Conservation (phyloP, 2,888 invertebrate species). For the Agapostemon virescens region DNA sequence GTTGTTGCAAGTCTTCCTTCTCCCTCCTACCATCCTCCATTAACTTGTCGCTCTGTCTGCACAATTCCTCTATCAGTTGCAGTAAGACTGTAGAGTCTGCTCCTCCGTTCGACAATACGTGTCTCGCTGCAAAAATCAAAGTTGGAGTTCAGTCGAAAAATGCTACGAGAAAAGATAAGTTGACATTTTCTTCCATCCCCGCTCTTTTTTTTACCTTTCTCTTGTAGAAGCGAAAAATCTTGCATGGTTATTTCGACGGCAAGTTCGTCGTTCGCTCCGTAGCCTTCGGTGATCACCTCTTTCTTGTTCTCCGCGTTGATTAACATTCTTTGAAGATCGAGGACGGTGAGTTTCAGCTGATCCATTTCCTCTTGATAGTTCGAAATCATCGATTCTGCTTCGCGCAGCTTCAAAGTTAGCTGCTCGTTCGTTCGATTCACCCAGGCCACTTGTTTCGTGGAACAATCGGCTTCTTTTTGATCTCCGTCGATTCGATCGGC, state of each 20-base stretch:
- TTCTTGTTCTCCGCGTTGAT: constrained; percentile 80
- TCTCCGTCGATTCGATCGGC: background rate
- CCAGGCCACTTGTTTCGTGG: constrained; percentile 66
- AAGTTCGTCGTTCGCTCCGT: constrained; percentile 79
- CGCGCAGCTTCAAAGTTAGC: constrained; percentile 82
- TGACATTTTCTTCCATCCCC: background rate
- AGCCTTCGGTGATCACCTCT: constrained; percentile 82
- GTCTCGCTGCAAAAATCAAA: constrained; percentile 78
- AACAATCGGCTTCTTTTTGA: constrained; percentile 53
- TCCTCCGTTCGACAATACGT: constrained; percentile 79
- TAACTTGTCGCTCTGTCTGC: constrained; percentile 83
- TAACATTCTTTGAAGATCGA: constrained; percentile 81
- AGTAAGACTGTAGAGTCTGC: constrained; percentile 80
- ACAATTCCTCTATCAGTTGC: constrained; percentile 85
- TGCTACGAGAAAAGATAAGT: background rate
- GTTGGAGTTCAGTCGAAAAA: background rate
- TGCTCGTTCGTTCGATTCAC: constrained; percentile 75
- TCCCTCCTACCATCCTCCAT: constrained; percentile 86
- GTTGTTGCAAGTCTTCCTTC: constrained; percentile 87
- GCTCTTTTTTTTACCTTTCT: constrained; percentile 73
- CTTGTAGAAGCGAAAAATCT: constrained; percentile 76
- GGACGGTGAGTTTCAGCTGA: constrained; percentile 84
- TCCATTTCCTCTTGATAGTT: constrained; percentile 80
- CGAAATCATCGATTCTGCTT: constrained; percentile 82
- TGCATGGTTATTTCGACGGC: constrained; percentile 70